A percentile compares a stretch with the other conserved stretches of the same genome.
These are phyloP conservation scores for Acipenser oxyrinchus DNA, from an alignment of 2,797 vertebrate genomes.

Conservation along the genomic window DNA sequence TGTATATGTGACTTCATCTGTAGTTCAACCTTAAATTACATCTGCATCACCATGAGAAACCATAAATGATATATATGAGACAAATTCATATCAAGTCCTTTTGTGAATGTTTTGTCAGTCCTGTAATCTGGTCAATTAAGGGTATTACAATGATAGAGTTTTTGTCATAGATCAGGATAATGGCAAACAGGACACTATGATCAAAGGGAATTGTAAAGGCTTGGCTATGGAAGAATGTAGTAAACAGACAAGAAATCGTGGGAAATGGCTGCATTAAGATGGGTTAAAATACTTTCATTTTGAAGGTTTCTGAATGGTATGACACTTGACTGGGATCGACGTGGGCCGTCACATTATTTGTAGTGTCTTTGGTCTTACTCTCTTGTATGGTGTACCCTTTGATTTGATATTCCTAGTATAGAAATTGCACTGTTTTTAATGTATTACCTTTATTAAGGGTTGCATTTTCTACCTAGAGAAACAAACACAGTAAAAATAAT, in stretches of 20 bases:
- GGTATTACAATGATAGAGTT: too few species aligned
- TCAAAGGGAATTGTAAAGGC: too few species aligned
- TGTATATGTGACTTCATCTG: too few species aligned
- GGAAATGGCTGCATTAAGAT: constrained; percentile 1
- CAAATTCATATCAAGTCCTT: too few species aligned
- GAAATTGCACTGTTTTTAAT: constrained; percentile 15
- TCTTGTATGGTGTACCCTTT: constrained; percentile 10
- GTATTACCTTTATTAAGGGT: constrained; percentile 19
- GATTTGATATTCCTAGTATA: constrained; percentile 4
- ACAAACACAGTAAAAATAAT: constrained; percentile 13
- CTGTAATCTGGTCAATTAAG: too few species aligned
- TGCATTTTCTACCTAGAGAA: constrained; percentile 16
- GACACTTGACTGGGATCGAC: neutral
- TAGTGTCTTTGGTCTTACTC: neutral
- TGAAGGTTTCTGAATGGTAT: neutral
- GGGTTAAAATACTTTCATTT: neutral
- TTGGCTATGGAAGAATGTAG: too few species aligned
- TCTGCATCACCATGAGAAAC: too few species aligned
- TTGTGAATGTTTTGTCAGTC: too few species aligned
- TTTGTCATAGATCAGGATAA: too few species aligned
- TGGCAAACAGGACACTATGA: too few species aligned
- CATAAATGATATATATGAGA: too few species aligned
- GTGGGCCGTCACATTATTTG: neutral
- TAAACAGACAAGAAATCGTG: neutral
- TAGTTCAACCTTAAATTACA: too few species aligned